Evolutionary conservation across 2,888 invertebrate genomes (phyloP), one percentile per base, ranked within the genome.

Genomic region (Ariolimax columbianus): DNA sequence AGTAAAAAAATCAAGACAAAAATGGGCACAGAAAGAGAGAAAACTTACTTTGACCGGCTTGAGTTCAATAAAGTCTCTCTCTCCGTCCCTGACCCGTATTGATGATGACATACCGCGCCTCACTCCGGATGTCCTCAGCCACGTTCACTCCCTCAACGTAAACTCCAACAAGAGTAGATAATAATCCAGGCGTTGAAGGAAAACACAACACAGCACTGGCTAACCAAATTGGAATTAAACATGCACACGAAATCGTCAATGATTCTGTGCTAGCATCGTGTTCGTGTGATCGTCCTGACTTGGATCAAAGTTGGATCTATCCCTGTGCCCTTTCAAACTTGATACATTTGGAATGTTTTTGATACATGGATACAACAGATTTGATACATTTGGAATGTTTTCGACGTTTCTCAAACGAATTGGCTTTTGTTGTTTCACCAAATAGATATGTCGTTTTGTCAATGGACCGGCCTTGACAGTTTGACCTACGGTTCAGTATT

Each of bases 31-130:
- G n/a, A 66, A 7, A 17, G 9, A n/a, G 36, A 36, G 68, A 17
- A 0, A 43, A 77, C 83, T 83, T 83, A 83, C 83, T 83, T 23
- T 83, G 43, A 51, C 87, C 47, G 87, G 86, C 47, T 86, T 87
- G 17, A 87, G 83, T 73, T 87, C 87, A 38, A 87, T 86, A 78
- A 87, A 85, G 59, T 87, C 87, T 66, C 82, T 59, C n/a, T 84
- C 85, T 19, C 81, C 84, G 38, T 87, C 86, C 38, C 85, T 40
- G 51, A 85, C 59, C 47, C 84, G 82, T 51, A 86, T 86, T 23
- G 40, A 55, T 77, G 83, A 59, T 23, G 82, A 82, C 82, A 82
- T 82, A 17, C 1, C 33, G 47, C 4, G 0, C 7, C n/a, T 63
- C 59, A 63, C 59, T 63, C 59, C n/a, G 26, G 59, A n/a, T 23